These are phyloP conservation scores for Scortum barcoo DNA, from an alignment of 2,113 vertebrate species.

Conservation along the genomic window DNA sequence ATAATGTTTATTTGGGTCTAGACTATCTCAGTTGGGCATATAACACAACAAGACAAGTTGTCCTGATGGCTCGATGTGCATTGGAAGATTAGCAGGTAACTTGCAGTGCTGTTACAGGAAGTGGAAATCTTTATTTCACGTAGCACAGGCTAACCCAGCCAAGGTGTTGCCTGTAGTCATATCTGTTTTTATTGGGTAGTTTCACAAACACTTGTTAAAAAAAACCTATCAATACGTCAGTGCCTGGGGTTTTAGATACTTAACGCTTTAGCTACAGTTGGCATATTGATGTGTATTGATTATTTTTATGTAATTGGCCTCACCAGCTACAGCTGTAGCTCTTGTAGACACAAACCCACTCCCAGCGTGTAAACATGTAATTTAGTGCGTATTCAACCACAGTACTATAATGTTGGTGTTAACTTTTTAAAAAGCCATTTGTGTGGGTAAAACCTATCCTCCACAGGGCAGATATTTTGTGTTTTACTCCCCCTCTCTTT, in stretches of 20 bases:
- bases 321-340: background rate
- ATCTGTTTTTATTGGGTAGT: background rate
- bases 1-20: background rate
- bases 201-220: constrained; percentile 23
- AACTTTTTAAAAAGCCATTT: constrained; percentile 21
- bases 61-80: background rate
- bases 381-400: background rate
- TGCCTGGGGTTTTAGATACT: constrained; percentile 12
- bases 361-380: background rate
- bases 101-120: background rate
- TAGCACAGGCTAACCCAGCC: background rate
- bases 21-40: background rate
- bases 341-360: background rate
- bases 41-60: background rate
- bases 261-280: constrained; percentile 10
- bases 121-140: background rate
- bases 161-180: background rate
- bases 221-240: constrained; percentile 24
- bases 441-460: constrained; percentile 25
- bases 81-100: background rate
- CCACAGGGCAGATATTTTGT: constrained; percentile 23
- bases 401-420: background rate
- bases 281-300: constrained; percentile 15
- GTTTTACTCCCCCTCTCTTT: background rate
- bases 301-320: constrained; percentile 18